Percentiles rank a stretch among this genome's conserved stretches.
Conservation (phyloP, 64 coral and sea anemone genomes). For the Montipora efflorescens region DNA sequence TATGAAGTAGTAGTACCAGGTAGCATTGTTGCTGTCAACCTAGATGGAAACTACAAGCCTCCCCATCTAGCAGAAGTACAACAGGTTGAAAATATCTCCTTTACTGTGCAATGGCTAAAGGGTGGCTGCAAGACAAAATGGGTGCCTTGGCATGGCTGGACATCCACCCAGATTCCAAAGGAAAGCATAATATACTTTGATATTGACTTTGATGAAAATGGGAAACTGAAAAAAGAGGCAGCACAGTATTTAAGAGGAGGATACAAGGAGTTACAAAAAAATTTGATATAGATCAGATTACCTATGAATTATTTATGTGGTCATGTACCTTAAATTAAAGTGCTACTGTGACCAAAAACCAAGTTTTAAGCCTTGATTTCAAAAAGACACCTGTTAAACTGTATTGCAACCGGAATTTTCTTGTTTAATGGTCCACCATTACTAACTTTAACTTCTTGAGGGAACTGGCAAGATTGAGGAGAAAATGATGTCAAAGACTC, state of each 20-base stretch:
- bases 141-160: conserved; percentile 1
- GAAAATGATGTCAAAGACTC: too few relatives aligned
- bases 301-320: too few relatives aligned
- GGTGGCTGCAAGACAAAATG: conserved; percentile 4
- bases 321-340: too few relatives aligned
- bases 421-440: too few relatives aligned
- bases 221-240: conserved; percentile 7
- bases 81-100: not conserved
- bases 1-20: not conserved
- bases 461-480: too few relatives aligned
- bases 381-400: too few relatives aligned
- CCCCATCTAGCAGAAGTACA: conserved; percentile 1
- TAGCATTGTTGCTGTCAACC: not conserved
- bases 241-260: not conserved
- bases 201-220: not conserved
- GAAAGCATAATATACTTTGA: conserved; percentile 42
- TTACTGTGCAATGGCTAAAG: conserved; percentile 20
- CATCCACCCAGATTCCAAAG: conserved; percentile 12
- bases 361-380: too few relatives aligned
- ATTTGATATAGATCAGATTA: not conserved
- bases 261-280: conserved; percentile 13
- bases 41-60: conserved; percentile 17
- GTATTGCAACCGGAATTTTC: too few relatives aligned
- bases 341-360: too few relatives aligned
- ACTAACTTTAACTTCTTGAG: too few relatives aligned